These are phyloP conservation scores for Calliphora vomitoria DNA, from an alignment of 2,888 invertebrate species.

Conservation along the genomic window DNA sequence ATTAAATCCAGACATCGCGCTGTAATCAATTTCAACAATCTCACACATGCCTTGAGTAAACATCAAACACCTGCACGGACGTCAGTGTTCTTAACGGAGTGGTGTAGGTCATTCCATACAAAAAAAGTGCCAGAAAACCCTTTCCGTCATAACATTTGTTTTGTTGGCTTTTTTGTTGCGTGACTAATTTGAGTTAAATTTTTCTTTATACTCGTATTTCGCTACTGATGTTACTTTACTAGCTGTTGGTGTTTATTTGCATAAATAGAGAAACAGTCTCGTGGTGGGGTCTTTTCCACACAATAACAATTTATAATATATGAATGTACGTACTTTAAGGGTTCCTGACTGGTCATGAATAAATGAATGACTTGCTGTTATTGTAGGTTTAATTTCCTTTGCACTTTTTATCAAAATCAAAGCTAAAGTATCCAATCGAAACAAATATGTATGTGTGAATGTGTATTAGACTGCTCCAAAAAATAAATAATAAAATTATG, in stretches of 20 bases:
- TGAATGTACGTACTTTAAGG: not conserved
- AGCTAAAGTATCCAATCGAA: not conserved
- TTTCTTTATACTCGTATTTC: not conserved
- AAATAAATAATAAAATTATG: too few species aligned
- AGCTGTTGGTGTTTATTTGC: conserved; percentile 4
- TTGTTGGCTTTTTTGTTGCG: conserved; percentile 40
- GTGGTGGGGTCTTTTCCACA: not conserved
- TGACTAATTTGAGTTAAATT: conserved; percentile 17
- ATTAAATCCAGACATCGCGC: conserved; percentile 5
- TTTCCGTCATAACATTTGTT: conserved; percentile 16
- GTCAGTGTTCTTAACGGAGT: not conserved
- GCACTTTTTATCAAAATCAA: not conserved
- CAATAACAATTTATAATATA: not conserved
- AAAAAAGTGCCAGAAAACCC: conserved; percentile 1
- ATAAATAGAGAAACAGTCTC: conserved; percentile 36
- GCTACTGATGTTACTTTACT: not conserved
- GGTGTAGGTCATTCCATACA: conserved; percentile 2
- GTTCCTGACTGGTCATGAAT: conserved; percentile 18
- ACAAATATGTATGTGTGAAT: not conserved
- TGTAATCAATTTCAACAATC: conserved; percentile 30
- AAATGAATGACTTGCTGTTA: conserved; percentile 1
- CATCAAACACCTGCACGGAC: not conserved
- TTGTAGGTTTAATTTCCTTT: too few species aligned
- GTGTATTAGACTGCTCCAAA: too few species aligned
- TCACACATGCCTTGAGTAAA: not conserved